Evolutionary conservation across 2,888 invertebrate genomes (phyloP).

Genomic region (Phortica magna): DNA sequence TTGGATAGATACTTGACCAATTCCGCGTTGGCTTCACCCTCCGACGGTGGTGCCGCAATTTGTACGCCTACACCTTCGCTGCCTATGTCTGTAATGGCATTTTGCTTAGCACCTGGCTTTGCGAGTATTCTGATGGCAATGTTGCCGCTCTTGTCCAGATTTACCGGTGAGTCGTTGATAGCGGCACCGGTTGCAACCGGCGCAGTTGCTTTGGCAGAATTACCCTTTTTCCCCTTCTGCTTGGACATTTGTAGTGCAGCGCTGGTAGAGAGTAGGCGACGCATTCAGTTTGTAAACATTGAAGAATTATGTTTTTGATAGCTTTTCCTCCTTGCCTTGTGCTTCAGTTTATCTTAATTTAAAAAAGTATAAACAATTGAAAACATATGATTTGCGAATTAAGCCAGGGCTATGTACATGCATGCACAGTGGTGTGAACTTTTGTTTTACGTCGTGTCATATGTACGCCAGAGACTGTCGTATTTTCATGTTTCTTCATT

Average conservation of each 20-base stretch:
- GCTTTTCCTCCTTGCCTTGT: not conserved
- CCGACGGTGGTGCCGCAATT: conserved; percentile 88
- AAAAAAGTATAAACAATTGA: not conserved
- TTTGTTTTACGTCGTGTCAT: not conserved
- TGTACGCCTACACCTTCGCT: conserved; percentile 85
- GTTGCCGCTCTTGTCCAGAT: conserved; percentile 81
- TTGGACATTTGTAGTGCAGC: conserved; percentile 61
- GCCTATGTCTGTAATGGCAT: conserved; percentile 82
- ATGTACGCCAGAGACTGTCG: too few species aligned
- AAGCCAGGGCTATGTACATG: not conserved
- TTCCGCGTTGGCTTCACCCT: conserved; percentile 89
- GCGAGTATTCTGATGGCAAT: conserved; percentile 83
- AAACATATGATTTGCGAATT: conserved; percentile 32
- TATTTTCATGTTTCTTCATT: too few species aligned
- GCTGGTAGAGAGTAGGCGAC: conserved; percentile 48
- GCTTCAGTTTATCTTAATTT: not conserved
- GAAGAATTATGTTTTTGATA: not conserved
- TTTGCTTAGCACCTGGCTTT: conserved; percentile 87
- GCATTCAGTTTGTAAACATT: conserved; percentile 48
- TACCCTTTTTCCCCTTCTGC: conserved; percentile 63
- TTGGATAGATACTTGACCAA: conserved; percentile 85
- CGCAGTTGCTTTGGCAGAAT: conserved; percentile 28
- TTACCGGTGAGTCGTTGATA: conserved; percentile 68
- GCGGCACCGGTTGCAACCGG: conserved; percentile 6
- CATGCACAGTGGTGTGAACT: not conserved